phyloP scores from a whole-genome alignment of 2,888 invertebrate genomes.

The Phoenoteleia sp. region DNA sequence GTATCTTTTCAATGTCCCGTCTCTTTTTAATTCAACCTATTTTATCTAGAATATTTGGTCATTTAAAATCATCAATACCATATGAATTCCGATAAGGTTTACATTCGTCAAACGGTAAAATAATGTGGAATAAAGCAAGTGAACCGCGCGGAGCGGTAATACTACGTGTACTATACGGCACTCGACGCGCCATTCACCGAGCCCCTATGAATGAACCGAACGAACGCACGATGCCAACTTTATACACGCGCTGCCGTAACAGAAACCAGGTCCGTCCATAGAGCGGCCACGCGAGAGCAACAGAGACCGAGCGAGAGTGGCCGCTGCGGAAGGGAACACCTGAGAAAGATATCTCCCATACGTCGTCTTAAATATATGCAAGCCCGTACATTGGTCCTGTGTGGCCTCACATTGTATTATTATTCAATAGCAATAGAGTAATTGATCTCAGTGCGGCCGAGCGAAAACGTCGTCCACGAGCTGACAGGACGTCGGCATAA shows the following conservation, averaged over 20 bases:
- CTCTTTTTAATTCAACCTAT: no score
- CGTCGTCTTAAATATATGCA: conserved; percentile 73
- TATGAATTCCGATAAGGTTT: conserved; percentile 23
- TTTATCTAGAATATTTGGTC: no score
- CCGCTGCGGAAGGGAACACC: conserved; percentile 69
- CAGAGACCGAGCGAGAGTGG: conserved; percentile 68
- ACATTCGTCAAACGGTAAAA: conserved; percentile 57
- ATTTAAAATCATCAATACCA: no score
- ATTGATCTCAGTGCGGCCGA: conserved; percentile 79
- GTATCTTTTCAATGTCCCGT: no score
- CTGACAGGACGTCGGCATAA: conserved; percentile 28
- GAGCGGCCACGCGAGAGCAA: conserved; percentile 64
- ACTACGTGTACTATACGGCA: conserved; percentile 75
- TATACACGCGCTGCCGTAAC: conserved; percentile 76
- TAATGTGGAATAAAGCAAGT: conserved; percentile 55
- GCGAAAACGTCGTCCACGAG: conserved; percentile 60
- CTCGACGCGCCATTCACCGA: conserved; percentile 83
- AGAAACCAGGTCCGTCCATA: conserved; percentile 68
- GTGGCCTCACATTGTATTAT: conserved; percentile 80
- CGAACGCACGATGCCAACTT: conserved; percentile 80
- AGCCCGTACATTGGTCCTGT: conserved; percentile 70
- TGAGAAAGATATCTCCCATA: conserved; percentile 69
- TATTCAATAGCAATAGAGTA: conserved; percentile 83
- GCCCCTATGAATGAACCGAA: conserved; percentile 84
- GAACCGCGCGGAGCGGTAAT: conserved; percentile 61